A percentile compares a stretch with the other conserved stretches of the same genome.
These are phyloP conservation scores for Pinctada fucata DNA, from an alignment of 2,888 invertebrate species.

Conservation along the genomic window DNA sequence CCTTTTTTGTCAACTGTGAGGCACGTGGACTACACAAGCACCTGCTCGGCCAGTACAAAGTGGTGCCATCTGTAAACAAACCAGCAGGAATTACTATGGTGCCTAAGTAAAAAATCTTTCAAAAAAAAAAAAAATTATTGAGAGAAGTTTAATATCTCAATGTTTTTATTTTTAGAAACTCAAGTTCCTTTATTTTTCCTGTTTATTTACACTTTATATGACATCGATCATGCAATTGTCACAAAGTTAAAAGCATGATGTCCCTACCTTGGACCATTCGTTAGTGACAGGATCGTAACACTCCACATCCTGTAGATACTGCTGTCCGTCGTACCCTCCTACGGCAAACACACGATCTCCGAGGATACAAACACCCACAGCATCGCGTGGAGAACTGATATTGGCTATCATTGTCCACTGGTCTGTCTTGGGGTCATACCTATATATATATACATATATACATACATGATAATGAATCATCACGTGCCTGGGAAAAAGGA, in stretches of 20 bases:
- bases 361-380: slow-evolving; percentile 90
- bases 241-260: too few species aligned
- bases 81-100: neutral
- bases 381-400: slow-evolving; percentile 90
- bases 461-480: too few species aligned
- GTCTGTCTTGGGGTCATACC: slow-evolving; percentile 85
- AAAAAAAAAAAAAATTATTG: too few species aligned
- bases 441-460: slow-evolving; percentile 57
- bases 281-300: slow-evolving; percentile 85
- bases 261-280: slow-evolving; percentile 79
- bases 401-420: slow-evolving; percentile 91
- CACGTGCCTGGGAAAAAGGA: neutral
- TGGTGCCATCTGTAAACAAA: slow-evolving; percentile 83
- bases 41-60: slow-evolving; percentile 91
- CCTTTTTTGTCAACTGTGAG: slow-evolving; percentile 71
- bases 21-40: slow-evolving; percentile 85
- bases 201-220: too few species aligned
- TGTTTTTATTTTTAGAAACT: too few species aligned
- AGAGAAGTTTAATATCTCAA: too few species aligned
- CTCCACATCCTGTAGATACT: slow-evolving; percentile 91
- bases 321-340: slow-evolving; percentile 94
- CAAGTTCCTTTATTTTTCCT: too few species aligned
- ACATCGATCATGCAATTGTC: too few species aligned
- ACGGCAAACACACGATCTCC: slow-evolving; percentile 89
- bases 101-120: neutral